Conservation (phyloP, 2,113 vertebrate species). For the Sinocyclocheilus maitianheensis region DNA sequence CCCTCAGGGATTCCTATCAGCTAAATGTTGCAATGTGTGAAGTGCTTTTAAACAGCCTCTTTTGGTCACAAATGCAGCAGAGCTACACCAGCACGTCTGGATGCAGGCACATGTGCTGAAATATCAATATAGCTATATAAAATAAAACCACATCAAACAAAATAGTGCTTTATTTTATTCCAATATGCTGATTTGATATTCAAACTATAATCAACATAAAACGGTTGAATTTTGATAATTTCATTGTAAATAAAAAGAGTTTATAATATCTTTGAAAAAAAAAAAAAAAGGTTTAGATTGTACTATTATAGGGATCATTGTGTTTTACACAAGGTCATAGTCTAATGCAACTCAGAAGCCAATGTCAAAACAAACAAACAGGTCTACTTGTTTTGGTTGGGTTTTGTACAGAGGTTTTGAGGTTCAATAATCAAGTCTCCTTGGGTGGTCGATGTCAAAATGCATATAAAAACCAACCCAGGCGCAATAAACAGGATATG, state of each 20-base stretch:
- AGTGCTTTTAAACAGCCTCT: not conserved
- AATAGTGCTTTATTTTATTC: too few species aligned
- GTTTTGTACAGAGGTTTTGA: not conserved
- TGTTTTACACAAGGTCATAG: not conserved
- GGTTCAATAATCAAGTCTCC: not conserved
- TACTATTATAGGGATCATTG: too few species aligned
- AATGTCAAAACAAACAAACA: not conserved
- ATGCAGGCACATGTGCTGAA: not conserved
- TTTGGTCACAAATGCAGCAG: not conserved
- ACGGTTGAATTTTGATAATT: too few species aligned
- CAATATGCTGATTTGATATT: too few species aligned
- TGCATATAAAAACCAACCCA: not conserved
- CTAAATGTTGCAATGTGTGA: constrained; percentile 4
- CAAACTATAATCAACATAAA: too few species aligned
- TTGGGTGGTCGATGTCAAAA: not conserved
- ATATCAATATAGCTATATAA: too few species aligned
- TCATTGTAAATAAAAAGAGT: too few species aligned
- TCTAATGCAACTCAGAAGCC: not conserved
- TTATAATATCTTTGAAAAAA: too few species aligned
- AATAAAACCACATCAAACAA: too few species aligned
- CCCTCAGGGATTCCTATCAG: constrained; percentile 29
- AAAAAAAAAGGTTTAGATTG: too few species aligned
- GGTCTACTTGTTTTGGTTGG: not conserved
- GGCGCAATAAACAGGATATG: constrained; percentile 22
- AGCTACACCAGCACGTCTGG: not conserved